Base-by-base conservation (phyloP, 1,140 invertebrate species). In the Drosophila oshimai region DNA sequence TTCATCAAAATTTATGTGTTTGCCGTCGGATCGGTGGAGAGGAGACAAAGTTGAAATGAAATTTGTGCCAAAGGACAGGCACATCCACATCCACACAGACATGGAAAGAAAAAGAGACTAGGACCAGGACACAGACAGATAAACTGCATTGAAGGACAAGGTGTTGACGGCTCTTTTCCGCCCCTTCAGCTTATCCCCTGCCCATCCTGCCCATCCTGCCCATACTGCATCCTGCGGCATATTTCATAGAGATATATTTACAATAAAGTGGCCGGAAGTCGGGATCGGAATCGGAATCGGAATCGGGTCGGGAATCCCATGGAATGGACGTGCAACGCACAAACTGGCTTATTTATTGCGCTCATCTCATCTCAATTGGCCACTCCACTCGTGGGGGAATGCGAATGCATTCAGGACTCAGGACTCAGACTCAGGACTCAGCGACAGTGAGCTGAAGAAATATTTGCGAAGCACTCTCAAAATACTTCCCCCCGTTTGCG, bases 261-360 rank as follows among this genome's bases (percentile, higher is more conserved):
- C 53, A 41, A 58, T 62, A 62, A 60, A 62, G 58, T 62, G 58
- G 54, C 58, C 37, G 54, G 36, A 60, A 60, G 37, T 33, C 10
- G 22, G 53, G n/a, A 54, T 57, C 26, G 9, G 10, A 17, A 31
- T 46, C 44, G 13, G 42, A 42, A 4, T 29, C 28, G 9, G 28
- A 29, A 29, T 29, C 28, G n/a, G n/a, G n/a, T 9, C 10, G 37
- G 42, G 9, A 45, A 18, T 13, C 41, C 20, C 2, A 22, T 33
- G 47, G 33, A 39, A 12, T 24, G 18, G 34, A 42, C 65, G 70
- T 73, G 74, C 44, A 71, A 37, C 51, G 55, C 62, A 46, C 61
- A 51, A 83, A 75, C 53, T 74, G 74, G 62, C 62, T 83, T 83
- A 77, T 81, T 81, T 81, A 81, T 80, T 36, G 68, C 69, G 17